Evolutionary conservation across 2,888 invertebrate genomes (phyloP), one percentile per base, ranked within the genome.

Genomic region (Blastobasis adustella): DNA sequence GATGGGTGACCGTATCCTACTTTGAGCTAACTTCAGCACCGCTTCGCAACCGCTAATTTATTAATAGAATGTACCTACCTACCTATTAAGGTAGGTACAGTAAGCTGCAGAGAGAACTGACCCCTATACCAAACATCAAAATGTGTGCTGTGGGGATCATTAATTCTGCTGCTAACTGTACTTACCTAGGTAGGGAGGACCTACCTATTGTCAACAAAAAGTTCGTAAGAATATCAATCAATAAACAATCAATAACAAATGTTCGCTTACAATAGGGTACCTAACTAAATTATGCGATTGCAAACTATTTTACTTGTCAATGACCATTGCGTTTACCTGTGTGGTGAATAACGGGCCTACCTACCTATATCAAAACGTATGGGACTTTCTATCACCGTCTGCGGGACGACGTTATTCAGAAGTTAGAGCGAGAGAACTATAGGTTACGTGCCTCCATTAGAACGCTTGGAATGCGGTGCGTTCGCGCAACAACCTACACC

Each of bases 401-500:
- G 51, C 68, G 41, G 10, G 6, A 5, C 10, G 37, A 4, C n/a
- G 23, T 42, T 50, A 42, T n/a, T 5, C 3, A 7, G 52, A 47
- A 5, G 73, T 55, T 49, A 54, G 76, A 84, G 63, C 54, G 82
- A 73, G 83, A 84, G 45, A 58, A 66, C 58, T 62, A 67, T 67
- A 69, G 66, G 72, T 75, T 74, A 69, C 69, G 65, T 69, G 65
- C 69, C 74, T 79, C 70, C 71, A 72, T 73, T 71, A 75, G 69
- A 73, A 70, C 69, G 73, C 70, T 71, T 78, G 87, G 87, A 87
- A 87, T 87, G 87, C 79, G 84, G 85, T 69, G 81, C 83, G 81
- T 63, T 73, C 75, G 80, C 84, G 79, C 83, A 76, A 38, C 41
- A 45, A 78, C 73, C 76, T 71, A 76, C 70, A 70, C 67, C 71